Percentiles rank a stretch among this genome's conserved stretches.
phyloP scores from a whole-genome alignment of 2,113 vertebrate genomes.

The Muntiacus muntjak region DNA sequence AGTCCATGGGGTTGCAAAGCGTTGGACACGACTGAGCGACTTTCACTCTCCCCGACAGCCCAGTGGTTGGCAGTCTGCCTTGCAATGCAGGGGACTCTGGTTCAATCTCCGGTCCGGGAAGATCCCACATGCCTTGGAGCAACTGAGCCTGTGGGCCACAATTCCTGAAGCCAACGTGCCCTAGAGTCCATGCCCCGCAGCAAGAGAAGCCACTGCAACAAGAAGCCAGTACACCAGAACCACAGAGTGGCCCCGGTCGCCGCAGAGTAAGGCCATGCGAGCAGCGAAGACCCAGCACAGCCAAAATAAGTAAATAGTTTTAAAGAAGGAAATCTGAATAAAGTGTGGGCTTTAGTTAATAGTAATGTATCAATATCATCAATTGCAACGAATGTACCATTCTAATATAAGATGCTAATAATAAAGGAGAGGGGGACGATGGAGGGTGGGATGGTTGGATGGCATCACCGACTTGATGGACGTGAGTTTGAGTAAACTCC shows the following conservation, averaged over 20 bases:
- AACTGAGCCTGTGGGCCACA: neutral
- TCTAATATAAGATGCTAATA: neutral
- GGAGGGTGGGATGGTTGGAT: neutral
- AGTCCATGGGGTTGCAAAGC: neutral
- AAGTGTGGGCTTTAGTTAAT: neutral
- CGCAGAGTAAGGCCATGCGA: fast-evolving
- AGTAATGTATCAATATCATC: neutral
- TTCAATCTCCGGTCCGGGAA: neutral
- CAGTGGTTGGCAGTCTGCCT: neutral
- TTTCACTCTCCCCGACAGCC: neutral
- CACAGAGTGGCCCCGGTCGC: fast-evolving
- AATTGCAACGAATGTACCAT: neutral
- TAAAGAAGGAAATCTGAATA: neutral
- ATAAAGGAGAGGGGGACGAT: neutral
- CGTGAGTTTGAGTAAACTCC: neutral
- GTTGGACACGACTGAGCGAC: neutral
- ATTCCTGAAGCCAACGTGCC: neutral
- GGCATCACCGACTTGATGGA: fast-evolving
- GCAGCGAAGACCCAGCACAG: neutral
- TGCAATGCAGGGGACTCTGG: neutral
- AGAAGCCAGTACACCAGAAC: neutral
- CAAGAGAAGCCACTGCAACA: neutral
- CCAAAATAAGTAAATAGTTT: neutral
- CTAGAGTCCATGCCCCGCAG: fast-evolving
- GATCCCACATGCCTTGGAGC: neutral